A percentile compares a stretch with the other conserved stretches of the same genome.
phyloP scores from a whole-genome alignment of 2,888 invertebrate species.

The Nowickia ferox region DNA sequence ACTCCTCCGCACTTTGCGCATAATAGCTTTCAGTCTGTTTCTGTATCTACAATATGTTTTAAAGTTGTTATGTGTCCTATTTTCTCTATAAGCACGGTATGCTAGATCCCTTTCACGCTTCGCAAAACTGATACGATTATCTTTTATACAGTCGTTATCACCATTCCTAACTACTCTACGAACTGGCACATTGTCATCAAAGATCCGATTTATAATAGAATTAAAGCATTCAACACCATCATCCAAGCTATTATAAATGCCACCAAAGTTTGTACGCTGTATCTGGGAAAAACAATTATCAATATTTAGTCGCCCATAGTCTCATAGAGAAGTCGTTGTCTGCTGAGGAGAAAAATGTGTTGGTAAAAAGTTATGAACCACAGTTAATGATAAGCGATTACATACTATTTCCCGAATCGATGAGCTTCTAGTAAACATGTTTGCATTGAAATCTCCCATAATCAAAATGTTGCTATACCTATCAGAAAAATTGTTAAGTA shows the following conservation, averaged over 20 bases:
- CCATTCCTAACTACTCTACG: background rate
- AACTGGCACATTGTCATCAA: background rate
- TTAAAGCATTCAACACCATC: constrained; percentile 4
- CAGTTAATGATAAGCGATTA: background rate
- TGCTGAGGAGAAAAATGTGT: constrained; percentile 2
- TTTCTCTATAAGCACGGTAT: background rate
- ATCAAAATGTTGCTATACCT: background rate
- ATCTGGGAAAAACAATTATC: background rate
- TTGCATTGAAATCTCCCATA: constrained; percentile 10
- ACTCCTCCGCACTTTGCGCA: background rate
- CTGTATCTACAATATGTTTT: background rate
- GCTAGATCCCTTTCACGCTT: background rate
- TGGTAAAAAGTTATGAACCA: background rate
- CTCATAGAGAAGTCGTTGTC: background rate
- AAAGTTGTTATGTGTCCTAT: background rate
- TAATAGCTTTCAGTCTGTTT: background rate
- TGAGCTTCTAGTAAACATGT: background rate
- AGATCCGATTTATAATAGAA: background rate
- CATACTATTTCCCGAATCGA: background rate
- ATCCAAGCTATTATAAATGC: background rate
- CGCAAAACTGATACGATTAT: background rate
- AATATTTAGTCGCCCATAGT: background rate
- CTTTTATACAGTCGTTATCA: background rate
- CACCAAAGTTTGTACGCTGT: background rate
- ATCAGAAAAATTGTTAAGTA: background rate